Evolutionary conservation across 1,140 invertebrate species (phyloP).

Genomic region (Neodiprion lecontei): DNA sequence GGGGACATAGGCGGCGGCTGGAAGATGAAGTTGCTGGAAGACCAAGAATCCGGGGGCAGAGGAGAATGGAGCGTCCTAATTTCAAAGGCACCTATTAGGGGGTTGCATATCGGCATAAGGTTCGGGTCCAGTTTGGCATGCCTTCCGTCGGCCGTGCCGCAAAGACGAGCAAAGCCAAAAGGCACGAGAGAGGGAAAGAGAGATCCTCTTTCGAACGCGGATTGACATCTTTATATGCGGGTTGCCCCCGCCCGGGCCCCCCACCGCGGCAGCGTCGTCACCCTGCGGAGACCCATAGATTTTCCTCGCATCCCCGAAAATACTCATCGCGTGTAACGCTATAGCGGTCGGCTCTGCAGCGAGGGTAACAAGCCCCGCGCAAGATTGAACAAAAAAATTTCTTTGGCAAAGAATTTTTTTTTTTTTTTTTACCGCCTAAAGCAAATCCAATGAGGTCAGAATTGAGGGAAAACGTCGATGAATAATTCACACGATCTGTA

Average conservation of each 20-base stretch:
- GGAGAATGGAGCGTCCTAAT: too few species aligned
- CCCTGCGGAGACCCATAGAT: conserved; percentile 51
- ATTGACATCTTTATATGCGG: conserved; percentile 52
- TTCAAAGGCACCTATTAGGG: background rate
- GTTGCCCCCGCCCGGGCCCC: conserved; percentile 33
- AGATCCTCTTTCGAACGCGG: conserved; percentile 34
- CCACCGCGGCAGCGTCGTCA: conserved; percentile 55
- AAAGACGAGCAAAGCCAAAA: conserved; percentile 23
- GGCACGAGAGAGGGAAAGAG: conserved; percentile 29
- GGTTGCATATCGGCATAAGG: conserved; percentile 15
- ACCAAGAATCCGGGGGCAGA: too few species aligned
- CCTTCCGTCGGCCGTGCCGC: background rate
- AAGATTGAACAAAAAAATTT: background rate
- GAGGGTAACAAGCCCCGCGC: background rate
- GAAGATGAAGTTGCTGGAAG: too few species aligned
- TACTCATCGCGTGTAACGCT: background rate
- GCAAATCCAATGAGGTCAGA: too few species aligned
- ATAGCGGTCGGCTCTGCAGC: background rate
- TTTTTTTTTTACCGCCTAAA: too few species aligned
- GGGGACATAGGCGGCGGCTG: too few species aligned
- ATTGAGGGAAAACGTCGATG: too few species aligned
- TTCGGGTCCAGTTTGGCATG: conserved; percentile 7
- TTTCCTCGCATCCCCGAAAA: conserved; percentile 42
- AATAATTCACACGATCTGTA: too few species aligned
- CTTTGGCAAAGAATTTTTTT: too few species aligned